phyloP scores from a whole-genome alignment of 2,888 invertebrate genomes.

The Hirtodrosophila confusa region DNA sequence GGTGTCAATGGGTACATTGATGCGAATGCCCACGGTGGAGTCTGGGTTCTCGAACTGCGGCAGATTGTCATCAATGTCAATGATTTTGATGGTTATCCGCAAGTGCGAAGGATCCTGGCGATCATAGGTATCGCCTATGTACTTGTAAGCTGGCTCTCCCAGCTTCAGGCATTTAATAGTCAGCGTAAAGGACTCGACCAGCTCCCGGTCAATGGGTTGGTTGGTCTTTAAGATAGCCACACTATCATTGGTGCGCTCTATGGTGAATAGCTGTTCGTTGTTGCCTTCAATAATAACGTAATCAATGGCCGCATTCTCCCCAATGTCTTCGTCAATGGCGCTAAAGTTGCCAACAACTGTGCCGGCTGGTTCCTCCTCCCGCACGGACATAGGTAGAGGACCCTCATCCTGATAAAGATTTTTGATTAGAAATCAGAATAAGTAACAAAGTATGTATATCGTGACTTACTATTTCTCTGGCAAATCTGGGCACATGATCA shows the following conservation, averaged over 20 bases:
- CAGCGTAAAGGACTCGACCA: slow-evolving; percentile 86
- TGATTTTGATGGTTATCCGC: slow-evolving; percentile 87
- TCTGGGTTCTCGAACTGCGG: slow-evolving; percentile 88
- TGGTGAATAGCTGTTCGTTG: slow-evolving; percentile 87
- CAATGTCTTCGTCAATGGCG: slow-evolving; percentile 90
- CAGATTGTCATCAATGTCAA: slow-evolving; percentile 90
- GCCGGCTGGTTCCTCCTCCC: slow-evolving; percentile 89
- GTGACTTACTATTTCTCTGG: slow-evolving; percentile 87
- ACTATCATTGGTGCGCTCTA: slow-evolving; percentile 88
- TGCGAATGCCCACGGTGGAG: slow-evolving; percentile 89
- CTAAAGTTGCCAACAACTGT: slow-evolving; percentile 88
- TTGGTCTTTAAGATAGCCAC: slow-evolving; percentile 87
- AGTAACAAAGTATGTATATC: background rate
- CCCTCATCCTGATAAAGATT: slow-evolving; percentile 86
- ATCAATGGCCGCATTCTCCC: slow-evolving; percentile 90
- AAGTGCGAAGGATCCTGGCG: slow-evolving; percentile 89
- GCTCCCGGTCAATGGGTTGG: slow-evolving; percentile 88
- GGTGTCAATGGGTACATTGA: slow-evolving; percentile 90
- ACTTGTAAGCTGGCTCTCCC: slow-evolving; percentile 84
- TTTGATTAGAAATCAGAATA: background rate
- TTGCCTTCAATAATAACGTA: slow-evolving; percentile 91
- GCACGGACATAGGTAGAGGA: slow-evolving; percentile 87
- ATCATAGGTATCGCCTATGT: slow-evolving; percentile 85
- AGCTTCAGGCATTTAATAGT: slow-evolving; percentile 90
- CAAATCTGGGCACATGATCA: slow-evolving; percentile 91